Evolutionary conservation across 2,113 vertebrate species (phyloP).

Genomic region (Python bivittatus): DNA sequence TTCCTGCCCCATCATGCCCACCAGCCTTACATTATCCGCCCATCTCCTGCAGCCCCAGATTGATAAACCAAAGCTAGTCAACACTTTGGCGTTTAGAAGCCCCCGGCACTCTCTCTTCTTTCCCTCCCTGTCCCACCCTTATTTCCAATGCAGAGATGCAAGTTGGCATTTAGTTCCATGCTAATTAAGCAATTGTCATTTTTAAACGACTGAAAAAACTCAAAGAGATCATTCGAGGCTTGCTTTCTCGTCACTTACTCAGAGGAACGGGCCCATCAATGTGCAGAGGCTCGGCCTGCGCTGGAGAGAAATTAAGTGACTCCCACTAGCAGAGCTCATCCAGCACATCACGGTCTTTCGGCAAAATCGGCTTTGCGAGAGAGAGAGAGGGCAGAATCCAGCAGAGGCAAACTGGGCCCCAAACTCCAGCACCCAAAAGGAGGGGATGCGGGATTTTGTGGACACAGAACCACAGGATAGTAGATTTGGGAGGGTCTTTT

Average conservation of each 20-base stretch:
- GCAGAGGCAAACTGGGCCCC: no score
- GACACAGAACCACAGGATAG: no score
- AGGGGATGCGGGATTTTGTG: no score
- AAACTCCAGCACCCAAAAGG: no score
- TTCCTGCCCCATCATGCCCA: slow-evolving; percentile 21
- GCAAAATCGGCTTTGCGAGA: neutral
- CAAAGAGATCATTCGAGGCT: slow-evolving; percentile 68
- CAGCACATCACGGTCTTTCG: slow-evolving; percentile 74
- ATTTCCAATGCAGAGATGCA: neutral
- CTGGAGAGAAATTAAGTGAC: slow-evolving; percentile 80
- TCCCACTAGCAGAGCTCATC: slow-evolving; percentile 80
- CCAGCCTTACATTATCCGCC: neutral
- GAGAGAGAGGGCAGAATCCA: neutral
- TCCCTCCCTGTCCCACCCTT: neutral
- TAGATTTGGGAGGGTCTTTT: no score
- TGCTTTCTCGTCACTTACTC: slow-evolving; percentile 80
- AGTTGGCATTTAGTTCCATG: slow-evolving; percentile 37
- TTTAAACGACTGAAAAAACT: slow-evolving; percentile 83
- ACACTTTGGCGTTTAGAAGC: slow-evolving; percentile 66
- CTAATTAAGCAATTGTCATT: slow-evolving; percentile 81
- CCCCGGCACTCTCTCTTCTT: neutral
- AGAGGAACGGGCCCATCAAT: slow-evolving; percentile 52
- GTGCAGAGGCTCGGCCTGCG: slow-evolving; percentile 68
- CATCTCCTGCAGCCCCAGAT: slow-evolving; percentile 38
- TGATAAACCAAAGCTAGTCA: slow-evolving; percentile 53